phyloP scores from a whole-genome alignment of 2,797 vertebrate species.

The Lagorchestes hirsutus region DNA sequence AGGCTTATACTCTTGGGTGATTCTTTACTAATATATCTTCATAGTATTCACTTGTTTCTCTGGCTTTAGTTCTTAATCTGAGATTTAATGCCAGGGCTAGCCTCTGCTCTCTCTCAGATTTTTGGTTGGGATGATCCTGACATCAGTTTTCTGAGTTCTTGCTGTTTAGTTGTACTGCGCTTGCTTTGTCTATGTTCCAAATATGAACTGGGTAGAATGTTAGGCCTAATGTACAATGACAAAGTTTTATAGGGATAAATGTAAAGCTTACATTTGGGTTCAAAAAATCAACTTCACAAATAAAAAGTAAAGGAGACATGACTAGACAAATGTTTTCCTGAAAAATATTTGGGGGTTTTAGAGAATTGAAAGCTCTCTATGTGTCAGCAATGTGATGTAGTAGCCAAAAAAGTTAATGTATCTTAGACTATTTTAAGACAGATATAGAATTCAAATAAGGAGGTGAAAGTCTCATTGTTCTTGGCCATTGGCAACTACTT shows the following conservation, averaged over 20 bases:
- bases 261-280: not conserved
- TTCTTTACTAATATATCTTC: too few species aligned
- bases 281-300: not conserved
- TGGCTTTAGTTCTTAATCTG: too few species aligned
- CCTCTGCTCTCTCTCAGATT: not conserved
- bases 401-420: not conserved
- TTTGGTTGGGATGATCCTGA: not conserved
- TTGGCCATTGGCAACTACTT: not conserved
- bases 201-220: not conserved
- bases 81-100: too few species aligned
- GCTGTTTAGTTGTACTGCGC: not conserved
- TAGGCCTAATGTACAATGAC: not conserved
- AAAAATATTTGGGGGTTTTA: not conserved
- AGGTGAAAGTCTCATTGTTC: not conserved
- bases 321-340: not conserved
- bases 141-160: not conserved
- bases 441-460: not conserved
- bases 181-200: not conserved
- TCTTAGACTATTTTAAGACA: not conserved
- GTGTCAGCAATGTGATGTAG: not conserved
- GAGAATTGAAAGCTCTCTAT: not conserved
- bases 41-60: too few species aligned
- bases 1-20: too few species aligned
- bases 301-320: not conserved
- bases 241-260: not conserved